A percentile compares a stretch with the other conserved stretches of the same genome.
phyloP scores from a whole-genome alignment of 2,797 vertebrate species.

The Sebastes cheni region DNA sequence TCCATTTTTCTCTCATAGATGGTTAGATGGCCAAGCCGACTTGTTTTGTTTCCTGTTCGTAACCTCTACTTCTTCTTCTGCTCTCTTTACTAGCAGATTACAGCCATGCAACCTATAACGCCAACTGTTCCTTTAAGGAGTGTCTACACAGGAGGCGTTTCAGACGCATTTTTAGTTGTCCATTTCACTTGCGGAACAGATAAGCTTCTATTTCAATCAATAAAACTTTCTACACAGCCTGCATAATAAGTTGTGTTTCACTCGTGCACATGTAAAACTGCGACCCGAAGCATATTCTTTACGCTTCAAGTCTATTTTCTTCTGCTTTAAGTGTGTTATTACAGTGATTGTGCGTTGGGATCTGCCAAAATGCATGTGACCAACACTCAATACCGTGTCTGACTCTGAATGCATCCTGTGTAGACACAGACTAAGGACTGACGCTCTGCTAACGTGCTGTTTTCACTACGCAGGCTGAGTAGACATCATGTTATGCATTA shows the following conservation, averaged over 20 bases:
- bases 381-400: background rate
- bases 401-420: background rate
- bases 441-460: background rate
- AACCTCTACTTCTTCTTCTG: no score
- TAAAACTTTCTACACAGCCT: rapidly evolving
- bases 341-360: background rate
- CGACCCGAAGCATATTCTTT: background rate
- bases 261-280: rapidly evolving
- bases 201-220: background rate
- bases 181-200: background rate
- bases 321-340: background rate
- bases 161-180: background rate
- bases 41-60: no score
- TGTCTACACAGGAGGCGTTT: background rate
- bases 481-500: background rate
- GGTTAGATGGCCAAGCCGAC: no score
- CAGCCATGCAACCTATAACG: no score
- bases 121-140: background rate
- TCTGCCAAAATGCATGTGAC: background rate
- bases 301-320: background rate
- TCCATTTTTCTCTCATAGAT: no score
- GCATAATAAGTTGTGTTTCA: background rate
- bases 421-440: background rate
- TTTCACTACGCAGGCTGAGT: background rate
- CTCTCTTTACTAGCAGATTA: no score